phyloP scores from a whole-genome alignment of 1,140 invertebrate genomes.

The Leptinotarsa lineolata region DNA sequence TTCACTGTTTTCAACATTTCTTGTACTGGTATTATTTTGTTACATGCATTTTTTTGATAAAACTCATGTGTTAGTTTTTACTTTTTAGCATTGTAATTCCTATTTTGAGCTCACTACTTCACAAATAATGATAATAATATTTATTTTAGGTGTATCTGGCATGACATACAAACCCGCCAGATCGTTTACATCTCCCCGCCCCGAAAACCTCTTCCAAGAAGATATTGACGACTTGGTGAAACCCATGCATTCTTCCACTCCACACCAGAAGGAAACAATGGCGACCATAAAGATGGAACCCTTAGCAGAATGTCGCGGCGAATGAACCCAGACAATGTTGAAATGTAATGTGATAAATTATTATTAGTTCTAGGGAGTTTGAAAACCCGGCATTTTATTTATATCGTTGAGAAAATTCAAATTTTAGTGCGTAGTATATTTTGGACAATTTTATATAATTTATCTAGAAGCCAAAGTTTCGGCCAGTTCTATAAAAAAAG shows the following conservation, averaged over 20 bases:
- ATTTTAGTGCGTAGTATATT: constrained; percentile 50
- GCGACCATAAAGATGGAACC: constrained; percentile 60
- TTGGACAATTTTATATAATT: constrained; percentile 52
- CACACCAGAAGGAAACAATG: constrained; percentile 49
- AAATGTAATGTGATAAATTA: constrained; percentile 55
- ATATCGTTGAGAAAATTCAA: constrained; percentile 35
- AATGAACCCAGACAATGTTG: constrained; percentile 46
- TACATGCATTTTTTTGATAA: too few relatives aligned
- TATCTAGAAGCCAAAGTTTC: constrained; percentile 56
- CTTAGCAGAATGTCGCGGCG: constrained; percentile 59
- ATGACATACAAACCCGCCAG: constrained; percentile 69
- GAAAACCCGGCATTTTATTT: constrained; percentile 26
- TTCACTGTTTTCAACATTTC: too few relatives aligned
- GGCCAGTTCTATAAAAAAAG: constrained; percentile 55
- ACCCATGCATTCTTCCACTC: constrained; percentile 52
- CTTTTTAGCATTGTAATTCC: too few relatives aligned
- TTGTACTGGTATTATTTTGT: too few relatives aligned
- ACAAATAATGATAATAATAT: neutral
- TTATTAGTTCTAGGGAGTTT: constrained; percentile 44
- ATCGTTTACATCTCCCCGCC: constrained; percentile 63
- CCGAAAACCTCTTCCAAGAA: constrained; percentile 66
- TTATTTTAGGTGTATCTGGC: constrained; percentile 60
- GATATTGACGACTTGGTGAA: constrained; percentile 67
- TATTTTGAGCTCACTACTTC: too few relatives aligned
- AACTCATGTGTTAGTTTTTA: too few relatives aligned